Evolutionary conservation across 1,140 invertebrate species (phyloP).

Genomic region (Littorina saxatilis): DNA sequence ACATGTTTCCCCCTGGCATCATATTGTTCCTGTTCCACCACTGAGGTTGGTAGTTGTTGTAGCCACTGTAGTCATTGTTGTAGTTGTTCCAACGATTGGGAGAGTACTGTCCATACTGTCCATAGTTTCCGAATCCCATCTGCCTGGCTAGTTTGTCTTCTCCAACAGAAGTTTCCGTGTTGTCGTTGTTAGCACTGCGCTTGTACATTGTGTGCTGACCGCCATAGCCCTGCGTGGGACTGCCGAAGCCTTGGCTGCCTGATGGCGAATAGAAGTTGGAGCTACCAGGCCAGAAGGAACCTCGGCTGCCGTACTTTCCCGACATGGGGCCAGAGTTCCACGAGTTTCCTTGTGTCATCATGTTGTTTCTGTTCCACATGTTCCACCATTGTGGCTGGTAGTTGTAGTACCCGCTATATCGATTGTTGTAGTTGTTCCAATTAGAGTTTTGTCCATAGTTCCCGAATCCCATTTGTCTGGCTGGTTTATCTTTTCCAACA

Average conservation of each 20-base stretch:
- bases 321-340: not conserved
- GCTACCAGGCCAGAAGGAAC: not conserved
- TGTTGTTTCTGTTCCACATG: conserved; percentile 1
- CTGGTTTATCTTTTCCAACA: not conserved
- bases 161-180: not conserved
- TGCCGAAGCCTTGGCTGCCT: no score
- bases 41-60: not conserved
- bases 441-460: no score
- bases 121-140: not conserved
- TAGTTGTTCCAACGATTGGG: no score
- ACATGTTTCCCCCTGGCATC: not conserved
- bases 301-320: not conserved
- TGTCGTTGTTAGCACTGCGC: conserved; percentile 8
- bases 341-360: not conserved
- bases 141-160: not conserved
- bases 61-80: not conserved
- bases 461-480: not conserved
- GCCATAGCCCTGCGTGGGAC: no score
- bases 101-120: no score
- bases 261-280: no score
- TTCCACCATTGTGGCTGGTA: not conserved
- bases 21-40: conserved; percentile 12
- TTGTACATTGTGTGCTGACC: not conserved
- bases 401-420: not conserved
- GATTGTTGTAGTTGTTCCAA: no score